phyloP scores from a whole-genome alignment of 2,888 invertebrate genomes.

The Sthenelais limicola region DNA sequence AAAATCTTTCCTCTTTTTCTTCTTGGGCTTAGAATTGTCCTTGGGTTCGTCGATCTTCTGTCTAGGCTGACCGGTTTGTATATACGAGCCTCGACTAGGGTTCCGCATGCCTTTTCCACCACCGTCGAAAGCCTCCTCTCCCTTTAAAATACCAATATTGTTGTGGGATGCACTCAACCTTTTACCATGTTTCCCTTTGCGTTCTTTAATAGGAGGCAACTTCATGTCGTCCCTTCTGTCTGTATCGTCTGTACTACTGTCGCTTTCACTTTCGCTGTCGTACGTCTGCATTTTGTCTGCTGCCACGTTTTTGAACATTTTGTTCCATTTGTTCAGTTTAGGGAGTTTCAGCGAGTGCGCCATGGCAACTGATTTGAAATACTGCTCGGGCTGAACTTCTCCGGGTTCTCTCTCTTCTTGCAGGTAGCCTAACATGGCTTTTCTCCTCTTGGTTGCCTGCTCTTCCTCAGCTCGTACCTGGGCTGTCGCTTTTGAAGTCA shows the following conservation, averaged over 20 bases:
- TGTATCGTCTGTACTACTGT: not conserved
- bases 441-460: not conserved
- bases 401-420: constrained; percentile 9
- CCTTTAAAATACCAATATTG: not conserved
- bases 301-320: constrained; percentile 20
- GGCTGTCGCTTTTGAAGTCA: constrained; percentile 36
- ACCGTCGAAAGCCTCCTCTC: not conserved
- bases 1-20: constrained; percentile 20
- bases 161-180: constrained; percentile 2
- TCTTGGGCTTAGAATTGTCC: constrained; percentile 34
- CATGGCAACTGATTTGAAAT: constrained; percentile 55
- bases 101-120: not conserved
- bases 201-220: constrained; percentile 1
- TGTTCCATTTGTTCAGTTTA: constrained; percentile 26
- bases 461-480: constrained; percentile 12
- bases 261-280: constrained; percentile 12
- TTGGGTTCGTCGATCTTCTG: not conserved
- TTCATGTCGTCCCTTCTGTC: constrained; percentile 22
- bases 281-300: not conserved
- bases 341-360: constrained; percentile 31
- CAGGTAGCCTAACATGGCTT: not conserved
- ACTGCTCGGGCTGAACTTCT: constrained; percentile 58
- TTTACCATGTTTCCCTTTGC: not conserved
- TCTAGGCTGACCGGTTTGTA: not conserved
- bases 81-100: not conserved